Conservation (phyloP, 2,888 invertebrate species). For the Tipula helvola region DNA sequence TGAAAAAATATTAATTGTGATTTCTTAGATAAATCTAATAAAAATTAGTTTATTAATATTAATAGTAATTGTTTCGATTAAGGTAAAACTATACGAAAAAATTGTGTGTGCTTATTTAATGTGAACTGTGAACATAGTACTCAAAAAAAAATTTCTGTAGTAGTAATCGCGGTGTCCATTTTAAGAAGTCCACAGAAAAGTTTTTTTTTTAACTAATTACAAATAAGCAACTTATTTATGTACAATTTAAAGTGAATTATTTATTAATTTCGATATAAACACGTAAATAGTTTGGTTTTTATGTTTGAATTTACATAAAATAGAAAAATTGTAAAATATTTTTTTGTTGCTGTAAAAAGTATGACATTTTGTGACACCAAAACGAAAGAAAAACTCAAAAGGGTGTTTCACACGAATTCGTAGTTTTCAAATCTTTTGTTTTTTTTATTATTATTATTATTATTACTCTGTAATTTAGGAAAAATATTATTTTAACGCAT, state of each 20-base stretch:
- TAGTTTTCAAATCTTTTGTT: background rate
- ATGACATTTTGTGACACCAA: constrained; percentile 4
- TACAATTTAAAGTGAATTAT: background rate
- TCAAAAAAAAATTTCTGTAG: background rate
- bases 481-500: background rate
- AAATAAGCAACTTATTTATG: background rate
- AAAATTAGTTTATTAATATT: background rate
- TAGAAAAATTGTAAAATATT: background rate
- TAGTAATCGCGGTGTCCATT: background rate
- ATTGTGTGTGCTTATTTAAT: background rate
- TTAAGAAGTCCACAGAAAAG: background rate
- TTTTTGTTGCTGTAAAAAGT: background rate
- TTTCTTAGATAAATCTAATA: background rate
- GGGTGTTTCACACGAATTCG: background rate
- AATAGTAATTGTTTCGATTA: background rate
- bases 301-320: background rate
- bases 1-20: background rate
- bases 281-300: background rate
- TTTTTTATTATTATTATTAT: background rate
- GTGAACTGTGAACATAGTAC: background rate
- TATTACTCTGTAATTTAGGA: background rate
- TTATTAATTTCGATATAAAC: background rate
- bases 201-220: background rate
- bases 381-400: background rate
- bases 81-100: background rate